Percentiles rank a stretch among this genome's conserved stretches.
Evolutionary conservation across 2,888 invertebrate species (phyloP).

Genomic region (Cecidostiba fungosa): DNA sequence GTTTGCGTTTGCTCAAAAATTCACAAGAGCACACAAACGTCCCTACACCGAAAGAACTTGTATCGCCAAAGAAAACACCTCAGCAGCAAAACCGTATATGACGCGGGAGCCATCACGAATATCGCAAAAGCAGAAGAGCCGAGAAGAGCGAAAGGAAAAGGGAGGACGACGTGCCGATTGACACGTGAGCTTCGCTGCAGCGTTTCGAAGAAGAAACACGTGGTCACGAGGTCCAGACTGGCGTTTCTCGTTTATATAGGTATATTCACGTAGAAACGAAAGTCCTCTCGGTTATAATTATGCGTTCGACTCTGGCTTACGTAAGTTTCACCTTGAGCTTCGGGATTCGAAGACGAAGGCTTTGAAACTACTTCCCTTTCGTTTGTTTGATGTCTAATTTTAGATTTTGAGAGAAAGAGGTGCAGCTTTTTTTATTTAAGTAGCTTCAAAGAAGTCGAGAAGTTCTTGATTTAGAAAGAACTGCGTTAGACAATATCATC

Average conservation of each 20-base stretch:
- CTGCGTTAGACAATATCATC: too few species aligned
- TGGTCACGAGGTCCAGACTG: not conserved
- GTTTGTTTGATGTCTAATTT: not conserved
- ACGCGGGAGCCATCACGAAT: not conserved
- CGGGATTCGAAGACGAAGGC: not conserved
- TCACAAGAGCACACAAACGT: not conserved
- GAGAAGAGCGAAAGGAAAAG: not conserved
- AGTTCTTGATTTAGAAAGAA: too few species aligned
- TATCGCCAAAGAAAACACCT: not conserved
- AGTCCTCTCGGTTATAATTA: conserved; percentile 2
- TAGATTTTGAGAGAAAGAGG: not conserved
- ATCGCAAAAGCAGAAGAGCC: not conserved
- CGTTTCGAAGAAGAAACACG: not conserved
- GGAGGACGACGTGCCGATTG: not conserved
- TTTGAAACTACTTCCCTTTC: not conserved
- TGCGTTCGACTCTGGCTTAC: not conserved
- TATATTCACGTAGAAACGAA: not conserved
- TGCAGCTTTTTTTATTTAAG: too few species aligned
- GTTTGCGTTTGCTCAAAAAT: not conserved
- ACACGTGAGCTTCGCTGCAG: not conserved
- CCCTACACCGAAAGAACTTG: too few species aligned
- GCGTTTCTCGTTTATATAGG: not conserved
- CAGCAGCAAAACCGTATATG: not conserved
- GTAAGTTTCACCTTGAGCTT: conserved; percentile 6
- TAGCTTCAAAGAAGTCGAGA: too few species aligned